Conservation (phyloP, 2,888 invertebrate genomes). For the Parelbella ahira region DNA sequence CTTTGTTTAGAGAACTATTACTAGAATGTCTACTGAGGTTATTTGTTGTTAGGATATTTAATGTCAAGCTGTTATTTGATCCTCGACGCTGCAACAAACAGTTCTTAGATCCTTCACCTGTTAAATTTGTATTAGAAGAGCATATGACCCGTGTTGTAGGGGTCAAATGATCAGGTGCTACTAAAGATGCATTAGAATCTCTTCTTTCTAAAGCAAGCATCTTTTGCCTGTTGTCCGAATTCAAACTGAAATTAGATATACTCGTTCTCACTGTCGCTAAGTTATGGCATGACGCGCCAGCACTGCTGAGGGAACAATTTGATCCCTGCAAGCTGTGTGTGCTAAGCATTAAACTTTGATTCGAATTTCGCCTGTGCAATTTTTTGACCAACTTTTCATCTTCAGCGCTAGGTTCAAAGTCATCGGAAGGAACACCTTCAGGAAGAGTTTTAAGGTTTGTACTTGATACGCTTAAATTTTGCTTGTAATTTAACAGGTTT, state of each 20-base stretch:
- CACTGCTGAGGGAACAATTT: constrained; percentile 68
- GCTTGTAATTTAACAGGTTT: constrained; percentile 82
- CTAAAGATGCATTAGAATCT: constrained; percentile 92
- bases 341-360: constrained; percentile 82
- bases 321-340: constrained; percentile 78
- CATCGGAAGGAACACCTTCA: constrained; percentile 85
- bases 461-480: constrained; percentile 83
- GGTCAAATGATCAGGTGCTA: constrained; percentile 76
- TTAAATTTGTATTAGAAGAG: constrained; percentile 69
- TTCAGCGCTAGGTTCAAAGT: constrained; percentile 74
- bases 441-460: constrained; percentile 86
- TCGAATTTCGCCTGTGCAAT: constrained; percentile 81
- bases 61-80: constrained; percentile 91
- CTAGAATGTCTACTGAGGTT: constrained; percentile 78
- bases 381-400: constrained; percentile 70
- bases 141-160: constrained; percentile 70
- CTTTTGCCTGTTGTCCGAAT: constrained; percentile 63
- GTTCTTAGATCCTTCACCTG: constrained; percentile 72
- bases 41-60: constrained; percentile 83
- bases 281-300: constrained; percentile 69
- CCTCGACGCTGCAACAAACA: constrained; percentile 89
- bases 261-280: constrained; percentile 66
- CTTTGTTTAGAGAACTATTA: constrained; percentile 77
- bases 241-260: constrained; percentile 70
- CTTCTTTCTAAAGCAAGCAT: constrained; percentile 89